Evolutionary conservation across 2,113 vertebrate genomes (phyloP), one percentile per base, ranked within the genome.

Genomic region (Heloderma charlesbogerti): DNA sequence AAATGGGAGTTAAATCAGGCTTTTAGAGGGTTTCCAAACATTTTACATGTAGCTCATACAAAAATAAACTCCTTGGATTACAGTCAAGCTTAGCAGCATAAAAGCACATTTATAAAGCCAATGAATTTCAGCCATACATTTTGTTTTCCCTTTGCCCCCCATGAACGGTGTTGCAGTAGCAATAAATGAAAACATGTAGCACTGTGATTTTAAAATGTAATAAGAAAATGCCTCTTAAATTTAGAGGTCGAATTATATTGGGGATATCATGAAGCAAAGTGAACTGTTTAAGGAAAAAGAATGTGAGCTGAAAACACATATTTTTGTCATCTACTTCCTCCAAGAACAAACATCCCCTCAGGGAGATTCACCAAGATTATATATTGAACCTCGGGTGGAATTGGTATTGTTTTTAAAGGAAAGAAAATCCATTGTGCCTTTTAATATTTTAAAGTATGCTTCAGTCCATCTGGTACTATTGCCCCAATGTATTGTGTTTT

Each of bases 241-340:
- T 92, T 74, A 89, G 91, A 94, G 88, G 91, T 66, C n/a, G 45
- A 81, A 91, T 89, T 91, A 81, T 45, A 20, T 81, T 94, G 67
- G 60, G 66, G 88, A 54, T n/a, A 54, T 48, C 51, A 51, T 22
- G 63, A 92, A 89, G 66, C 18, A 93, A 93, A 89, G 72, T 72
- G 77, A 92, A 43, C 1, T 90, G 43, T 86, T 89, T 92, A 92
- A 83, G 18, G 31, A 88, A 71, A 78, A 69, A 74, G 31, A 84
- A 10, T 66, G 40, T 54, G 20, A 89, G 34, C 81, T 87, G 88
- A 86, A 93, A 93, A 18, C 37, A 86, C 72, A 87, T 79, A 82
- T 94, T 92, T n/a, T 92, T 90, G 43, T 88, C 89, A 95, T 91
- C 34, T 79, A 25, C 43, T 93, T 86, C 66, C 81, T 89, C 45